Base-by-base conservation (phyloP, 2,113 vertebrate species). In the Notothenia coriiceps region DNA sequence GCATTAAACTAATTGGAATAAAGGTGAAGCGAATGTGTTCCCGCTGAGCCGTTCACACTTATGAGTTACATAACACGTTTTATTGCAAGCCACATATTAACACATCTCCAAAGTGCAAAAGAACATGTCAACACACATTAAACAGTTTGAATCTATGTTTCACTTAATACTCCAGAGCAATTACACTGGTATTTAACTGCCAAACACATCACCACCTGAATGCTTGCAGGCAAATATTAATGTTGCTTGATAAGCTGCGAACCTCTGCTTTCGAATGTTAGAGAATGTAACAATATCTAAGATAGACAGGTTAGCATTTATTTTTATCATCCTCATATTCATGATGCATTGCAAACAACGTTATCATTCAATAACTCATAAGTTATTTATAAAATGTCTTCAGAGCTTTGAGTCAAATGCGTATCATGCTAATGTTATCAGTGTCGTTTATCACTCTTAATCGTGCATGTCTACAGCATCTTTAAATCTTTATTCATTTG, bases 401-500 rank as follows among this genome's bases (percentile, higher is more conserved):
- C 33, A 22, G 51, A 25, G 10, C 49, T 49, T 62, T 40, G 10
- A 22, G 25, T 9, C 40, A 54, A 7, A 25, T 6, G 13, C 12
- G 50, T 10, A 22, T n/a, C 12, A 35, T 33, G 46, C 11, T 33
- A 17, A 59, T n/a, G 22, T 7, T 10, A 5, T 13, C 5, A 47
- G 8, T 20, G 14, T 17, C 13, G 75, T 80, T 35, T 20, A 61
- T 52, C 22, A 35, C 8, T 22, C 20, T 12, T 59, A 68, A 76
- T 70, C 9, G 33, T 22, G 17, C 35, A 35, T n/a, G 55, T 63
- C 40, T 17, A 44, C 59, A 54, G 60, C 50, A 22, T 76, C 55
- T 73, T 61, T 75, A n/a, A 63, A 69, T 67, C 14, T 40, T 62
- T 78, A 80, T 85, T 78, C 62, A 68, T 76, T 78, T 82, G 69